Conservation (phyloP, 2,113 vertebrate species). For the Onychostoma macrolepis region DNA sequence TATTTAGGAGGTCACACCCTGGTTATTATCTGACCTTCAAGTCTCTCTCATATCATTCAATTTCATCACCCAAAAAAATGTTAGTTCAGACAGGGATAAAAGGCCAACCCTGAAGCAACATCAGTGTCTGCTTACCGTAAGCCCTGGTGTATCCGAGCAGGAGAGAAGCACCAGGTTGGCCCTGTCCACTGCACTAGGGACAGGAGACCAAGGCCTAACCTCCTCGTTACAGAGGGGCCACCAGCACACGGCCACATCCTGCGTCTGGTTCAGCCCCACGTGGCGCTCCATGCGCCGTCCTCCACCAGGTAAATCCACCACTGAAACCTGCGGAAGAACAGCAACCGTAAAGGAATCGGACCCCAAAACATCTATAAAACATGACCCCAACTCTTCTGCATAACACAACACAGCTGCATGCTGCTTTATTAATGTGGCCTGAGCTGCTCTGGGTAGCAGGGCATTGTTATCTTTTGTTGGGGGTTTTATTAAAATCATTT, state of each 20-base stretch:
- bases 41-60: not conserved
- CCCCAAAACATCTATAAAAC: slow-evolving; percentile 28
- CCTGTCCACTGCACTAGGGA: slow-evolving; percentile 79
- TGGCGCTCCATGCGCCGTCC: slow-evolving; percentile 74
- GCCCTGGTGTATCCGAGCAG: slow-evolving; percentile 77
- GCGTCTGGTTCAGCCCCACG: slow-evolving; percentile 79
- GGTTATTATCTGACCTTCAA: slow-evolving; percentile 52
- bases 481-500: slow-evolving; percentile 1
- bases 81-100: not conserved
- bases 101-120: slow-evolving; percentile 20
- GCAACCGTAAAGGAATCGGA: not conserved
- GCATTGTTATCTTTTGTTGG: not conserved
- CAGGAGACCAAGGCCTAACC: slow-evolving; percentile 86
- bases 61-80: not conserved
- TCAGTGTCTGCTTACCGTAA: slow-evolving; percentile 79
- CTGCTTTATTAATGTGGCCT: slow-evolving; percentile 1
- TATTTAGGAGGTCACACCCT: slow-evolving; percentile 56
- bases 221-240: slow-evolving; percentile 81
- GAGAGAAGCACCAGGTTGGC: slow-evolving; percentile 86
- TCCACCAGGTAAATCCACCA: slow-evolving; percentile 79
- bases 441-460: not conserved
- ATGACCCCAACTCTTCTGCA: not conserved
- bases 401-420: not conserved
- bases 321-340: slow-evolving; percentile 77
- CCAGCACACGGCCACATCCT: slow-evolving; percentile 90